Conservation (phyloP, 2,113 vertebrate genomes). For the Oryzias woworae region DNA sequence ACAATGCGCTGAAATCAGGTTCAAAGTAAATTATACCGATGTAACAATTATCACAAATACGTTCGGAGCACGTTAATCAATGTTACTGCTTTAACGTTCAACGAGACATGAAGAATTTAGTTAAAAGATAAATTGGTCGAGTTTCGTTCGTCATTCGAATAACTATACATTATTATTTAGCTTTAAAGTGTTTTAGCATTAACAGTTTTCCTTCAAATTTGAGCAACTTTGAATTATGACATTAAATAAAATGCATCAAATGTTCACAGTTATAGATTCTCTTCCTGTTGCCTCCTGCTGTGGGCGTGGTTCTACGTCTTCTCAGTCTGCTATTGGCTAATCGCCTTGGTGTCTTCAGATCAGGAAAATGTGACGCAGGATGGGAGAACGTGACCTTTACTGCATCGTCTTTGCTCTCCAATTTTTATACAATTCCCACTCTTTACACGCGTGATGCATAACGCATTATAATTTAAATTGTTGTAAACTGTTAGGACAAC, state of each 20-base stretch:
- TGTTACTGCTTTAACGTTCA: no score
- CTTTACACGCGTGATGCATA: neutral
- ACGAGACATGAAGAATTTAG: no score
- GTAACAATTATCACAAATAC: no score
- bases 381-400: conserved; percentile 69
- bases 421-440: neutral
- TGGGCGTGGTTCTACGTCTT: conserved; percentile 50
- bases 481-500: neutral
- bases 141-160: no score
- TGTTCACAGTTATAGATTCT: conserved; percentile 1
- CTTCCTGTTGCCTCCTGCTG: conserved; percentile 61
- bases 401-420: conserved; percentile 50
- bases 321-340: conserved; percentile 47
- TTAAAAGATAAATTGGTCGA: no score
- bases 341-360: conserved; percentile 33
- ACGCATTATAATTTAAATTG: neutral
- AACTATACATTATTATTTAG: no score
- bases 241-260: conserved; percentile 2
- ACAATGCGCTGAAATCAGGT: no score
- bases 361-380: conserved; percentile 81
- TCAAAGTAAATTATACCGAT: no score
- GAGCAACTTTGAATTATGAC: fast-evolving
- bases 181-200: no score
- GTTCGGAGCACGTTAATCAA: no score
- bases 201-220: neutral